Conservation (phyloP, 1,140 invertebrate genomes). For the Apis mellifera region Amel_HAv3.1 CM009939.2:10745001-10745500, state of each 20-base stretch:
- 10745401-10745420: too few species aligned
- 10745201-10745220: neutral
- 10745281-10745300: neutral
- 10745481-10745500: too few species aligned
- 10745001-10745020: neutral
- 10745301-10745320: neutral
- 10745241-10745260: neutral
- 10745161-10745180: neutral
- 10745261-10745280: too few species aligned
- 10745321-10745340: neutral
- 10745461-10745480: too few species aligned
- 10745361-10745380: too few species aligned
- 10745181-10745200: neutral
- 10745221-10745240: neutral
- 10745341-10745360: too few species aligned
- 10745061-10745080: neutral
- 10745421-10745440: too few species aligned
- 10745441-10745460: too few species aligned
- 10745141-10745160: neutral
- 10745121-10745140: neutral
- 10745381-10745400: too few species aligned
- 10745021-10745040: neutral
- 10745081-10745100: neutral
- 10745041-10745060: neutral
- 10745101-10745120: neutral